phyloP scores from a whole-genome alignment of 2,113 vertebrate genomes.

The Tragelaphus scriptus region DNA sequence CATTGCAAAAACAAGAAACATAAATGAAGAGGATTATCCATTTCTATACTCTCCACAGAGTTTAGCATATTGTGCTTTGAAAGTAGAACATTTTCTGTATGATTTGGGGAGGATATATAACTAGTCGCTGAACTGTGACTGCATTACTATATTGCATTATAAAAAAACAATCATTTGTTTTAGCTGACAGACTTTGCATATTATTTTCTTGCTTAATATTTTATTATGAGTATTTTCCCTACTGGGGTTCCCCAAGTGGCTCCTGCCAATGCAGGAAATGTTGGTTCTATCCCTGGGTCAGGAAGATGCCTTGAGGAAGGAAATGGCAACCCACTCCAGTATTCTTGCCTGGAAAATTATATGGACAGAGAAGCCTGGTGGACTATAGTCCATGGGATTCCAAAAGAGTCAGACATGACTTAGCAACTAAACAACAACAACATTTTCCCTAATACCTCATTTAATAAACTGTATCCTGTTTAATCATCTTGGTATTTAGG shows the following conservation, averaged over 20 bases:
- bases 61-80: not conserved
- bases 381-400: not conserved
- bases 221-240: not conserved
- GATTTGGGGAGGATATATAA: not conserved
- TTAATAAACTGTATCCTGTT: not conserved
- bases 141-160: not conserved
- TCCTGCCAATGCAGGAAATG: not conserved
- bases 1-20: not conserved
- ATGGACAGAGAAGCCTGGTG: not conserved
- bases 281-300: not conserved
- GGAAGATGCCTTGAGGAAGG: not conserved
- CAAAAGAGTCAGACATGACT: not conserved
- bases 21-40: not conserved
- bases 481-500: not conserved
- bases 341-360: not conserved
- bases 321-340: not conserved
- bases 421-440: not conserved
- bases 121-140: not conserved
- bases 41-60: not conserved
- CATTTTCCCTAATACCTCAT: not conserved
- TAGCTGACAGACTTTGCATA: not conserved
- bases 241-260: not conserved
- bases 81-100: not conserved
- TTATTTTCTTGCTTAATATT: not conserved
- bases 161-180: not conserved